These are phyloP conservation scores for Dipodomys ordii DNA, from an alignment of 2,113 vertebrate genomes.

Conservation along the genomic window DNA sequence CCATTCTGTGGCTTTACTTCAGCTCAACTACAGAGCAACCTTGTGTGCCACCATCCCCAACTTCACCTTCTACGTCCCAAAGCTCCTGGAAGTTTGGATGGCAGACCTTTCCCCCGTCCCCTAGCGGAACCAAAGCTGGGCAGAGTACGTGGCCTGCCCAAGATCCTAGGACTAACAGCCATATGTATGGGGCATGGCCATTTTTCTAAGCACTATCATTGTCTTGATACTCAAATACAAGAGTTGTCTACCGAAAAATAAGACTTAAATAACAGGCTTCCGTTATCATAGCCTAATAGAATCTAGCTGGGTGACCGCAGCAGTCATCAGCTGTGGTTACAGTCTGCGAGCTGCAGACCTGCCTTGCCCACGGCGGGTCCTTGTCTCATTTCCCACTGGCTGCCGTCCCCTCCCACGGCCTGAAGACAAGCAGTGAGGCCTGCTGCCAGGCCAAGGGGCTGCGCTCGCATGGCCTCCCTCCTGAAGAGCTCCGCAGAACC, in stretches of 20 bases:
- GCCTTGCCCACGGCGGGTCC: not conserved
- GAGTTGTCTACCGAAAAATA: not conserved
- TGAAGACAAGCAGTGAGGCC: not conserved
- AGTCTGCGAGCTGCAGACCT: not conserved
- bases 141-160: not conserved
- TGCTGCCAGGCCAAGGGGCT: not conserved
- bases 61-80: too few species aligned
- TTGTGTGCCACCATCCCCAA: too few species aligned
- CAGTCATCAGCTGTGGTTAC: not conserved
- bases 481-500: not conserved
- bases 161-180: not conserved
- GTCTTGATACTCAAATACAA: constrained; percentile 32
- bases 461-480: too few species aligned
- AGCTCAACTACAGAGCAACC: not conserved
- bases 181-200: not conserved
- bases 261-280: not conserved
- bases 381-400: not conserved
- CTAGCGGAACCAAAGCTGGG: not conserved
- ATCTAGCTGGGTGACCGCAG: not conserved
- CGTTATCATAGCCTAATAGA: not conserved
- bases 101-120: not conserved
- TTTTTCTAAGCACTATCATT: not conserved
- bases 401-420: not conserved
- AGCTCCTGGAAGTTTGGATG: not conserved
- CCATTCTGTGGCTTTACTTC: not conserved